A percentile compares a stretch with the other conserved stretches of the same genome.
phyloP scores from a whole-genome alignment of 2,113 vertebrate species.

The Recurvirostra avosetta region DNA sequence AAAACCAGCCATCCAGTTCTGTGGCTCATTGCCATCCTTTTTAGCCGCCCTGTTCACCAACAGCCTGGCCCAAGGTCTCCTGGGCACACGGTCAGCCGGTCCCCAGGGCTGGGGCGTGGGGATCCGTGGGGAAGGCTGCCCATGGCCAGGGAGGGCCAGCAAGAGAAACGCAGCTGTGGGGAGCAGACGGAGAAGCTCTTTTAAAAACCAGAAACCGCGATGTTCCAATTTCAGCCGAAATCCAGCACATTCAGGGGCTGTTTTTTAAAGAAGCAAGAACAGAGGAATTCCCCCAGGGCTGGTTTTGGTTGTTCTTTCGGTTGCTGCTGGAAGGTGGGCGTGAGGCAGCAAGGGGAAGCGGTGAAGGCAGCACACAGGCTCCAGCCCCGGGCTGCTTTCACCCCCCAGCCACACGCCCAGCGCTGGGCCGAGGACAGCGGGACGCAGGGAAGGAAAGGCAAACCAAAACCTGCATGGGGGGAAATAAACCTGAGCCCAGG shows the following conservation, averaged over 20 bases:
- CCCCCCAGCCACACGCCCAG: rapidly evolving
- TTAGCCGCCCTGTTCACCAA: background rate
- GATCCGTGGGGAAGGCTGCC: rapidly evolving
- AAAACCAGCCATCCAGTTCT: background rate
- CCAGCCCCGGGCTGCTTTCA: background rate
- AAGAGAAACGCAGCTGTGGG: background rate
- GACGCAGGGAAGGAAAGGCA: background rate
- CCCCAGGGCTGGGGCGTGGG: no score
- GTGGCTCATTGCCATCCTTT: background rate
- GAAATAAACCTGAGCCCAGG: background rate
- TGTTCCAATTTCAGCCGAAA: background rate
- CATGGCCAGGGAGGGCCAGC: background rate
- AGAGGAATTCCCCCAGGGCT: background rate
- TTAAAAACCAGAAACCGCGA: background rate
- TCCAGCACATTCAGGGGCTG: background rate
- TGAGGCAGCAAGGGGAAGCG: background rate
- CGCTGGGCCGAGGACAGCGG: rapidly evolving
- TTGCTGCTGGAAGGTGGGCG: background rate
- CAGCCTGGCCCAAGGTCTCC: background rate
- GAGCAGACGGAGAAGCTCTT: background rate
- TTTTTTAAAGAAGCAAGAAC: background rate
- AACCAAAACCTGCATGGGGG: background rate
- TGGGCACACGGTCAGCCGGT: background rate
- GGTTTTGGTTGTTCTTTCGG: background rate
- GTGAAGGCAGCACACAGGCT: rapidly evolving